These are phyloP conservation scores for Fragum sueziense DNA, from an alignment of 2,888 invertebrate species.

Conservation along the genomic window DNA sequence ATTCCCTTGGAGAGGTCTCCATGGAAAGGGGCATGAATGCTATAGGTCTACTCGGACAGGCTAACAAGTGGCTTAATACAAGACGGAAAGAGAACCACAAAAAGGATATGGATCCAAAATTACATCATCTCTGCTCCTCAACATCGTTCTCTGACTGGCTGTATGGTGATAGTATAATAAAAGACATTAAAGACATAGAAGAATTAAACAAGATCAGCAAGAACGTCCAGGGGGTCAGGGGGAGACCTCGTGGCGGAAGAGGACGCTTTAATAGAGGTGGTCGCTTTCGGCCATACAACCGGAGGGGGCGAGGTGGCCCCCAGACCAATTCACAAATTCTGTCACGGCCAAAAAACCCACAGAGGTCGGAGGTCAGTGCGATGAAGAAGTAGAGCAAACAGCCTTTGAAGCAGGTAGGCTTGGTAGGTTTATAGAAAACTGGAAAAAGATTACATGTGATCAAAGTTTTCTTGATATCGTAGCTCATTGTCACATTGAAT, in stretches of 20 bases:
- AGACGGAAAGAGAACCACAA: slow-evolving; percentile 24
- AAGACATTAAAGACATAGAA: slow-evolving; percentile 25
- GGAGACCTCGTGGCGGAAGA: background rate
- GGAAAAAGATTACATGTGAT: slow-evolving; percentile 46
- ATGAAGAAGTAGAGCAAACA: too few species aligned
- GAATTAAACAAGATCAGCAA: slow-evolving; percentile 28
- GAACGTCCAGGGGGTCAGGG: background rate
- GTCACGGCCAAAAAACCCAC: background rate
- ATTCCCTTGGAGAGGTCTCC: background rate
- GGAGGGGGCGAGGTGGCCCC: background rate
- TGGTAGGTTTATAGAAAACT: slow-evolving; percentile 31
- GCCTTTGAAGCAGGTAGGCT: too few species aligned
- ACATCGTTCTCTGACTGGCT: too few species aligned
- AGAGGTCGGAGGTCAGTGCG: too few species aligned
- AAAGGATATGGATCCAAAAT: slow-evolving; percentile 25
- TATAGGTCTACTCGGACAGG: slow-evolving; percentile 29
- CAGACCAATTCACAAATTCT: background rate
- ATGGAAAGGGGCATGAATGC: slow-evolving; percentile 24
- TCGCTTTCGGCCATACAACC: background rate
- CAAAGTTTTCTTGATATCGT: slow-evolving; percentile 35
- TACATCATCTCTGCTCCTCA: slow-evolving; percentile 16
- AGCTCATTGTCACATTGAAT: slow-evolving; percentile 26
- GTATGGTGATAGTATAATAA: too few species aligned
- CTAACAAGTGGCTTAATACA: slow-evolving; percentile 35
- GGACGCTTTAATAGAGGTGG: background rate